Evolutionary conservation across 2,113 vertebrate species (phyloP), one percentile per base, ranked within the genome.

Genomic region (Corythaeola cristata): DNA sequence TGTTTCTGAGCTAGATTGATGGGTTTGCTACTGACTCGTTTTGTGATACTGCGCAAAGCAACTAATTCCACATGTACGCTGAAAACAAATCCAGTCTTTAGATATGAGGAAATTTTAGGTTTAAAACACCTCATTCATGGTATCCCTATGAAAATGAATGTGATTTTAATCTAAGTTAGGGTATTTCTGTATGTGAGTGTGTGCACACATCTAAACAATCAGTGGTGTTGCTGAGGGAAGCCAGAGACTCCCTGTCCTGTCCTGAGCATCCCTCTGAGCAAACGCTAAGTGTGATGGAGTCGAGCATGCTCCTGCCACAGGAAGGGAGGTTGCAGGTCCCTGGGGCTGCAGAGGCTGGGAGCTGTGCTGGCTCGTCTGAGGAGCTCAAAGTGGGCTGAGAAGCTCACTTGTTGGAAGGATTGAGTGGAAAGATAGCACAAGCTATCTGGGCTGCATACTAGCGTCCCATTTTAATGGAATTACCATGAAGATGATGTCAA

Each of bases 231-330:
- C 30, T 49, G n/a, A 5, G 35, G 50, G 32, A 59, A n/a, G 27
- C 30, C 47, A 35, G 55, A 39, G 35, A 37, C 28, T 6, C 41
- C 41, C 41, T 13, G 17, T 52, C 8, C 9, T 49, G 37, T 32
- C 15, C 30, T 23, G 26, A 60, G 52, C 17, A 41, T 47, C 45
- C 21, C 24, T 49, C 26, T 44, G 49, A 33, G n/a, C 30, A 41
- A 32, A 47, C 0, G 1, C 24, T 3, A 8, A 4, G 14, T 35
- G 12, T 23, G 55, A 13, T 6, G 5, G 47, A 24, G 21, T 19
- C 47, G 0, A 1, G 22, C 0, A 2, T 56, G 3, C 6, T 64
- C 9, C 66, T 37, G 39, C 32, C 2, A 3, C 39, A 12, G 21
- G 49, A 49, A 71, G 63, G 16, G 24, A 30, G n/a, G n/a, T 12